These are phyloP conservation scores for Oligia fasciuncula DNA, from an alignment of 2,888 invertebrate genomes.

Conservation along the genomic window DNA sequence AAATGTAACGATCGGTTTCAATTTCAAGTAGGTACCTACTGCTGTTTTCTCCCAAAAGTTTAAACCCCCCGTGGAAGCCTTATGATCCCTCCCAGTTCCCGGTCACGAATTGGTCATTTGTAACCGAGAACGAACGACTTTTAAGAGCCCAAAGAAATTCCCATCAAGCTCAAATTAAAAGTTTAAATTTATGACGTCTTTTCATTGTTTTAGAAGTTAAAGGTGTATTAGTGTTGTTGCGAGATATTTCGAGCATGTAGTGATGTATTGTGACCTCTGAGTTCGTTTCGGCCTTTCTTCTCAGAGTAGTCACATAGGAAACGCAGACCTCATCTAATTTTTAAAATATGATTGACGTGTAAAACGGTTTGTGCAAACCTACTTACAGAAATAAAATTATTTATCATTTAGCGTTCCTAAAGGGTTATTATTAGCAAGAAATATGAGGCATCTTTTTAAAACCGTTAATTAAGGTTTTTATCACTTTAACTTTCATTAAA, in stretches of 20 bases:
- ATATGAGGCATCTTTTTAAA: background rate
- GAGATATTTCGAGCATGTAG: background rate
- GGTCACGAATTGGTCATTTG: conserved; percentile 53
- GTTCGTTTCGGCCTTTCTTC: too few relatives aligned
- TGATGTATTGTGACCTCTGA: too few relatives aligned
- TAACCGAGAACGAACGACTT: conserved; percentile 48
- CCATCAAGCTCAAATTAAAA: conserved; percentile 55
- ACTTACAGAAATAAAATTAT: too few relatives aligned
- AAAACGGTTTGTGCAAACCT: too few relatives aligned
- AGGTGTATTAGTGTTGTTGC: background rate
- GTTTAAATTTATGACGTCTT: conserved; percentile 42
- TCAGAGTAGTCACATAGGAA: too few relatives aligned
- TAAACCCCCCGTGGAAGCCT: conserved; percentile 9
- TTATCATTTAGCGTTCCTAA: too few relatives aligned
- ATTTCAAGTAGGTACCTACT: conserved; percentile 15
- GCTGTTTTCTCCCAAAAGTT: conserved; percentile 8
- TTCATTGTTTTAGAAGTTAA: conserved; percentile 21
- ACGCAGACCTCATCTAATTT: too few relatives aligned
- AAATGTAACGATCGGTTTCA: background rate
- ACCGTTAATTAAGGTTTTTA: background rate
- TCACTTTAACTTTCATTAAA: conserved; percentile 1
- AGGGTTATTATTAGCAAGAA: background rate
- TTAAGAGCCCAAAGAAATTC: conserved; percentile 39
- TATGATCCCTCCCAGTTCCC: conserved; percentile 29
- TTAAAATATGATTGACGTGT: too few relatives aligned